Base-by-base conservation (phyloP, 1,140 invertebrate genomes). In the Chymomyza costata region DNA sequence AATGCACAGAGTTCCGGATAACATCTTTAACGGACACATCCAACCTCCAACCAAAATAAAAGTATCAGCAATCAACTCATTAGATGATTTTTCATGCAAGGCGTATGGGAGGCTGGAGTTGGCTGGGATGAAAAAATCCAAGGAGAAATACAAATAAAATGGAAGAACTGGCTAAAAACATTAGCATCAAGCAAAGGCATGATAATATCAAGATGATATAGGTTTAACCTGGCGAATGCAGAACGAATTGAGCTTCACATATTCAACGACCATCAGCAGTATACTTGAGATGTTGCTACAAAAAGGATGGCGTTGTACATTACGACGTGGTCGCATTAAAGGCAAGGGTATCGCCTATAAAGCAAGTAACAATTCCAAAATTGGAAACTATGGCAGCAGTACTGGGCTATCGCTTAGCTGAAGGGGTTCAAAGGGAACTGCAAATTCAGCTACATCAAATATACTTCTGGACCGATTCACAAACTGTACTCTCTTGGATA, bases 381-480 rank as follows among this genome's bases (percentile, higher is more conserved):
- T 45, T 87, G 1, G 86, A 87, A 49, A 49, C 87, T 1, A 63
- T 83, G 32, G 86, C 81, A 3, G 85, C 85, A 1, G 34, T 85
- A 0, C 37, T 86, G 13, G 82, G 67, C 5, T 56, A 52, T 1
- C 58, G 80, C 19, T n/a, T 87, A 5, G 60, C 60, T 1, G 17
- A 38, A 2, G n/a, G 3, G 34, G n/a, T 37, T 37, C 5, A 37
- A 37, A 11, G n/a, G n/a, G 34, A 37, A 37, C 5, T 37, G 3
- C 5, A 11, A 3, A 37, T 37, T 5, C n/a, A 37, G 6, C 6
- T 41, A 6, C 3, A 18, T 14, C 15, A 18, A 6, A 14, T 3
- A 21, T 14, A 3, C 6, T 60, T 65, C 13, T 87, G 85, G 85
- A 65, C 65, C 0, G 86, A 87, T 59, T 86, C 83, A 0, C 57